These are phyloP conservation scores for Meloidogyne chitwoodi DNA, from an alignment of 1,140 invertebrate genomes.

Conservation along the genomic window DNA sequence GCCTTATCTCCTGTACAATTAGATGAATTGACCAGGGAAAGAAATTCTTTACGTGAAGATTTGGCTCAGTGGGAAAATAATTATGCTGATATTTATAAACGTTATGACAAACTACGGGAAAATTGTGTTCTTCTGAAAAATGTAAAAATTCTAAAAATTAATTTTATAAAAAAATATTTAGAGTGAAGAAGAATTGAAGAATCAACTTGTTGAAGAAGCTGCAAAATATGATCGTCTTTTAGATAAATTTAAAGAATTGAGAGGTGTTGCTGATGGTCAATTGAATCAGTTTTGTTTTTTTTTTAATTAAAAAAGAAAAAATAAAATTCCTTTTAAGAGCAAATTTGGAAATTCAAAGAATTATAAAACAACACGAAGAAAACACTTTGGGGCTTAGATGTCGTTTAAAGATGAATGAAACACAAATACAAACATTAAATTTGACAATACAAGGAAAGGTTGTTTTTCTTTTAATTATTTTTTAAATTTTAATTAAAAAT, in stretches of 20 bases:
- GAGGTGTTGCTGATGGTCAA: conserved; percentile 13
- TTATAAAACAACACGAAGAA: conserved; percentile 31
- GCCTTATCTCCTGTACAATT: conserved; percentile 16
- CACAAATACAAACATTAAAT: conserved; percentile 27
- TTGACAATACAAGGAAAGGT: conserved; percentile 32
- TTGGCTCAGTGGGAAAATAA: conserved; percentile 19
- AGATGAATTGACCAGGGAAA: conserved; percentile 17
- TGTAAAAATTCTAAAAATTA: conserved; percentile 8
- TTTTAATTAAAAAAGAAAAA: background rate
- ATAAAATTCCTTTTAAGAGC: conserved; percentile 27
- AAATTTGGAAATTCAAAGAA: conserved; percentile 27
- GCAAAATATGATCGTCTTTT: conserved; percentile 25
- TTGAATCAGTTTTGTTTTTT: conserved; percentile 15
- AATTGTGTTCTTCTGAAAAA: conserved; percentile 31
- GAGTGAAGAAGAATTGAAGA: conserved; percentile 32
- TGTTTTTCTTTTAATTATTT: background rate
- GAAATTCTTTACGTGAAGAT: conserved; percentile 27
- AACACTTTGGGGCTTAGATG: conserved; percentile 28
- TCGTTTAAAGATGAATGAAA: conserved; percentile 33
- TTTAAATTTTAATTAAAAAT: background rate
- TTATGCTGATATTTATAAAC: conserved; percentile 27
- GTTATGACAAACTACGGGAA: conserved; percentile 27
- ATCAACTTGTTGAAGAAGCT: conserved; percentile 23
- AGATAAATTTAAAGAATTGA: conserved; percentile 14
- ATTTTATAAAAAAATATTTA: conserved; percentile 20